Base-by-base conservation (phyloP, 2,888 invertebrate genomes). In the Melinaea menophilus region DNA sequence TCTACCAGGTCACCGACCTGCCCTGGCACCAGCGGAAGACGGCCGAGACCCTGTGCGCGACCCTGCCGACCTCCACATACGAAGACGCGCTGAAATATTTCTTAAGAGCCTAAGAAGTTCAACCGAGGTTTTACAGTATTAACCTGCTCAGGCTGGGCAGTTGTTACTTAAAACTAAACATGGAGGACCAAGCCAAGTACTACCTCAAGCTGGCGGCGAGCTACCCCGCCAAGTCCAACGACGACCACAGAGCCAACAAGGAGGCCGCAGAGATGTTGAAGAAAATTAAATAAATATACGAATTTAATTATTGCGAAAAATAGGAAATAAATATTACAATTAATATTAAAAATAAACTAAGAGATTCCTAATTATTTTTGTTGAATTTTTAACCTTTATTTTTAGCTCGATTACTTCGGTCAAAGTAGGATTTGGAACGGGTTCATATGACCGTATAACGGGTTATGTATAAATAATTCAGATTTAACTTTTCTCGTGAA, bases 31-130 rank as follows among this genome's bases (percentile, higher is more conserved):
- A 96, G 75, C 91, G 95, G 70, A 94, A 95, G 84, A 92, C 97
- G 63, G 96, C 96, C 0, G 92, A 94, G 66, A 86, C 95, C 1
- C 80, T 97, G 63, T 96, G 96, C 86, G 94, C 94, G 0, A 90
- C 94, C 4, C 95, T 97, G 12, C 98, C 98, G 0, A 84, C 89
- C 31, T 95, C 96, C 0, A 93, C 94, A 0, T 98, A 94, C 79
- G 94, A 96, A 79, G 96, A 97, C 86, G 98, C 98, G n/a, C 90
- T 97, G 55, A 88, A 93, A 71, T 95, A 95, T 85, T 96, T 97
- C 78, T 82, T 90, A 47, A 92, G 91, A 75, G 97, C 97, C 1
- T 97, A 98, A 86, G 86, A 94, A 71, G 92, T 93, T 13, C 93
- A 95, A 72, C 96, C 96, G 0, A 92, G 94, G 71, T 96, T 97